Conservation (phyloP, 2,888 invertebrate species). For the Epirrita christyi region DNA sequence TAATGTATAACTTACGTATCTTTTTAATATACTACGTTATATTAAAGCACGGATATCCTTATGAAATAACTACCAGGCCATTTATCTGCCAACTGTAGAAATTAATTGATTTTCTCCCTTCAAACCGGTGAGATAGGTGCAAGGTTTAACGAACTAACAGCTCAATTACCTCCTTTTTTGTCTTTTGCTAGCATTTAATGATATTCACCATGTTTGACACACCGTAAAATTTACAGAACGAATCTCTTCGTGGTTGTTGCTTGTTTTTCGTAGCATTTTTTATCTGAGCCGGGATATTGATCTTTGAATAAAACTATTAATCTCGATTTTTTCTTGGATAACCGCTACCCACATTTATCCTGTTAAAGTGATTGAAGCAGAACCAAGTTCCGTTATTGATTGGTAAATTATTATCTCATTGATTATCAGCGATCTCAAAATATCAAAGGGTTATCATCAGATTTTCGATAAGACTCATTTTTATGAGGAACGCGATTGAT, state of each 20-base stretch:
- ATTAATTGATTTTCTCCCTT: neutral
- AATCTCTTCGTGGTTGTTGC: conserved; percentile 42
- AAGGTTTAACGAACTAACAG: conserved; percentile 57
- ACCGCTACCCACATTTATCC: conserved; percentile 13
- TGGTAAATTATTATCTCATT: conserved; percentile 24
- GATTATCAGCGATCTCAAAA: conserved; percentile 31
- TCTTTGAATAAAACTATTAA: conserved; percentile 3
- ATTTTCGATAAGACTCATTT: conserved; percentile 45
- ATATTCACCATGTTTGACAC: conserved; percentile 49
- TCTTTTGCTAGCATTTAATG: conserved; percentile 46
- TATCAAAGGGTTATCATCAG: conserved; percentile 31
- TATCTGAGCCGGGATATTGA: neutral
- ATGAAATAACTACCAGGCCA: too few relatives aligned
- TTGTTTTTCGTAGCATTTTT: conserved; percentile 26
- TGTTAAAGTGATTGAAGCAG: conserved; percentile 17
- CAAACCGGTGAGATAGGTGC: conserved; percentile 2
- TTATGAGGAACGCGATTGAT: conserved; percentile 50
- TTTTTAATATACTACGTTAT: too few relatives aligned
- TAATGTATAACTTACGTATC: too few relatives aligned
- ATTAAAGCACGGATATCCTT: too few relatives aligned
- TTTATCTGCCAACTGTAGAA: neutral
- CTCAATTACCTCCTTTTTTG: conserved; percentile 52
- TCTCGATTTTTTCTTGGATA: neutral
- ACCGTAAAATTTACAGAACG: conserved; percentile 64
- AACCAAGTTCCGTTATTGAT: conserved; percentile 22